A percentile compares a stretch with the other conserved stretches of the same genome.
Evolutionary conservation across 2,797 vertebrate species (phyloP).

Genomic region (Falco berigora): DNA sequence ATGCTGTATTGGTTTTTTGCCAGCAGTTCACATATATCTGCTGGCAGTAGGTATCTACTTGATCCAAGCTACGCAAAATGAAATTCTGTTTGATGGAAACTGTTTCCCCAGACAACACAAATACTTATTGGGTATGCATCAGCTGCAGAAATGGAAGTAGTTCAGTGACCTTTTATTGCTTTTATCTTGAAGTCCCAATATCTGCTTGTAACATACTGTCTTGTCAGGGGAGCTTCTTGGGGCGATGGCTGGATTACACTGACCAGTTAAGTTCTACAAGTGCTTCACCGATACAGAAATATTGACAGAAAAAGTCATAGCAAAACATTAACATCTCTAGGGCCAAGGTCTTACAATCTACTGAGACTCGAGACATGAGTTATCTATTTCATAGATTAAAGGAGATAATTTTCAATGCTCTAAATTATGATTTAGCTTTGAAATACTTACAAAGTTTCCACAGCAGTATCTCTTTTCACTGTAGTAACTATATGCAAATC

Average conservation of each 20-base stretch:
- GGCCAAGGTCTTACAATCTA: neutral
- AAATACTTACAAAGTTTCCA: neutral
- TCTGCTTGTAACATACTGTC: neutral
- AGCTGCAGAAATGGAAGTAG: neutral
- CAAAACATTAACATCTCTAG: neutral
- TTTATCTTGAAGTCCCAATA: neutral
- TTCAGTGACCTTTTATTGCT: neutral
- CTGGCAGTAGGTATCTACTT: neutral
- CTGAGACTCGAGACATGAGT: neutral
- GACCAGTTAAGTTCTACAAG: neutral
- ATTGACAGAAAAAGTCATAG: neutral
- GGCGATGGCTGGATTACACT: neutral
- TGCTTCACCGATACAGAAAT: neutral
- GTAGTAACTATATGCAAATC: neutral
- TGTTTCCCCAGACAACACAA: neutral
- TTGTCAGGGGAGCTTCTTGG: neutral
- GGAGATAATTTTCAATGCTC: neutral
- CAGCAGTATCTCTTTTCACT: neutral
- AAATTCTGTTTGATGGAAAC: neutral
- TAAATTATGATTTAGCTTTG: constrained; percentile 3
- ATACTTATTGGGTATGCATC: neutral
- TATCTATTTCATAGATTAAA: neutral
- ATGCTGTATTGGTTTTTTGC: neutral
- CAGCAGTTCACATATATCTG: neutral
- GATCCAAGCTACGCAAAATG: neutral